Base-by-base conservation (phyloP, 2,113 vertebrate species). In the Coptodon bakossiorum region DNA sequence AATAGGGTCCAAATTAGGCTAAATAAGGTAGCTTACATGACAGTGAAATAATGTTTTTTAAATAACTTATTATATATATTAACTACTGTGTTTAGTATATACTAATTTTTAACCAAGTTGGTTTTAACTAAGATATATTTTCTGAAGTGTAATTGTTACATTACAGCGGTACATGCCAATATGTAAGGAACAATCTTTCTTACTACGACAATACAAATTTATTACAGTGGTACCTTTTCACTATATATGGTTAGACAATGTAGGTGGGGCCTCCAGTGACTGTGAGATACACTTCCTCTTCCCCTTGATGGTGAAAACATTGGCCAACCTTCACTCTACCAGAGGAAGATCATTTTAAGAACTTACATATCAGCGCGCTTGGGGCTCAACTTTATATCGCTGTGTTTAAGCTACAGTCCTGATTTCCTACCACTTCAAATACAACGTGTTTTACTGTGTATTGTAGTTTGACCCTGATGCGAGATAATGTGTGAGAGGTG, bases 271-370 rank as follows among this genome's bases (percentile, higher is more conserved):
- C 81, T 91, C 34, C 17, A 89, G 61, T 90, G 90, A 93, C 93
- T 94, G 82, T 48, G 68, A 93, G 83, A 88, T 24, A 90, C 91
- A 96, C 96, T 96, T 97, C 96, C 96, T 96, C 95, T 95, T 95
- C 90, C 73, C 86, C 54, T 80, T 76, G 48, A 79, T 95, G 93
- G 85, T 92, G 83, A 94, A 94, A 93, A 81, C 83, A 79, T 82
- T 95, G 89, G 93, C 91, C 94, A 95, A 94, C 93, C 94, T 92
- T 86, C 82, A 53, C 50, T 87, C 84, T 84, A 63, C 82, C 78
- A 91, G 91, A 93, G 91, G 91, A 91, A 94, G 93, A 91, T 73
- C 84, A 83, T 76, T 88, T 89, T 88, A 14, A 85, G 81, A 91
- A 90, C 79, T 50, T 82, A 57, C 84, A 85, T 54, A 17, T 85